Percentiles rank a stretch among this genome's conserved stretches.
Evolutionary conservation across 2,797 vertebrate genomes (phyloP).

Genomic region (Sebastes minor): DNA sequence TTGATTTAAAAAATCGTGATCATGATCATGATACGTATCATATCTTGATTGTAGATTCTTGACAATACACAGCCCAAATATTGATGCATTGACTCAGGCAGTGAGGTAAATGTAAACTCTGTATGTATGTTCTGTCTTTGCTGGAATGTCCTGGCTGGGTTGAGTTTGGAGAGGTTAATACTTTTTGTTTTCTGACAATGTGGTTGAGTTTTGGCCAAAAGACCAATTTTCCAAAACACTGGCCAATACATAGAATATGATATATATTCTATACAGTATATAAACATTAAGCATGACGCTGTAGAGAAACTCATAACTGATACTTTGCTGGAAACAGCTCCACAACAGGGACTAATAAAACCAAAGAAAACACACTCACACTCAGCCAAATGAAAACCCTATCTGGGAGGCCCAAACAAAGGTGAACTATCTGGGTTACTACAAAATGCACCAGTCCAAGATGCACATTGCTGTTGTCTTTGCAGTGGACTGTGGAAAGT

Average conservation of each 20-base stretch:
- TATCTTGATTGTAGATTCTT: too few relatives aligned
- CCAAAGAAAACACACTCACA: neutral
- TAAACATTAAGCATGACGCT: neutral
- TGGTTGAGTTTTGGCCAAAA: neutral
- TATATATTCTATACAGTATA: neutral
- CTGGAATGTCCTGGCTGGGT: neutral
- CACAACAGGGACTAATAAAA: neutral
- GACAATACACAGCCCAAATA: too few relatives aligned
- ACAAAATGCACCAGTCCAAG: neutral
- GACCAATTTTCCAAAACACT: neutral
- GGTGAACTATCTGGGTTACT: neutral
- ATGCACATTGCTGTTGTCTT: neutral
- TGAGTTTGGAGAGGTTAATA: neutral
- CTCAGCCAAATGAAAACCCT: neutral
- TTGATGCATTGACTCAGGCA: neutral
- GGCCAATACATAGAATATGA: neutral
- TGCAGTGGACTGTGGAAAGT: neutral
- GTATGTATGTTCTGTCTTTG: neutral
- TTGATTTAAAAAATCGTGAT: too few relatives aligned
- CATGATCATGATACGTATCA: too few relatives aligned
- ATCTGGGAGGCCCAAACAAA: neutral
- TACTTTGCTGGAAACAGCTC: neutral
- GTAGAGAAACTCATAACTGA: neutral
- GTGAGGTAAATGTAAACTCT: neutral
- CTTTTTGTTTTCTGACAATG: neutral